These are phyloP conservation scores for Trinectes maculatus DNA, from an alignment of 2,113 vertebrate species.

Conservation along the genomic window DNA sequence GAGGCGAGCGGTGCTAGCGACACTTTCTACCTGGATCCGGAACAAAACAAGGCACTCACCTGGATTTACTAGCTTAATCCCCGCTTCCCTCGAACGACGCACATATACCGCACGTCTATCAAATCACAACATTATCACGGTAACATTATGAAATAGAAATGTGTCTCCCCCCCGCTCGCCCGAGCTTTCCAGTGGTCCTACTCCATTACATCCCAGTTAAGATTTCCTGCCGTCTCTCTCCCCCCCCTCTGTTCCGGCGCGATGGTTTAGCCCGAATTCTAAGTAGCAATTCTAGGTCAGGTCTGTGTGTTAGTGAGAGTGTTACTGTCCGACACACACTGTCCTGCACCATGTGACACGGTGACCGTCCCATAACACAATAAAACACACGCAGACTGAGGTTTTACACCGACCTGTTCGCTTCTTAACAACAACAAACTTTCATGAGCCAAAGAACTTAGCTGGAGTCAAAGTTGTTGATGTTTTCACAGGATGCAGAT, in stretches of 20 bases:
- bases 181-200: conserved; percentile 79
- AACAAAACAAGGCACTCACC: conserved; percentile 66
- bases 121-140: conserved; percentile 78
- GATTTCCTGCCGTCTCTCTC: conserved; percentile 72
- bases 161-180: conserved; percentile 70
- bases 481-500: conserved; percentile 3
- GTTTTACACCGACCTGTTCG: too few relatives aligned
- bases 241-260: conserved; percentile 49
- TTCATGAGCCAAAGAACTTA: too few relatives aligned
- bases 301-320: conserved; percentile 80
- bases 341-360: conserved; percentile 32
- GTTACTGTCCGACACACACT: conserved; percentile 65
- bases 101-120: conserved; percentile 36
- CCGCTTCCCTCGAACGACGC: conserved; percentile 41
- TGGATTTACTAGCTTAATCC: conserved; percentile 53
- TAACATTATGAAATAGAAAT: conserved; percentile 76
- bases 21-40: conserved; percentile 64
- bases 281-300: conserved; percentile 86
- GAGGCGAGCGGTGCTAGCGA: conserved; percentile 71
- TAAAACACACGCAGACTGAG: conserved; percentile 2
- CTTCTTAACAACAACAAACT: too few relatives aligned
- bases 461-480: conserved; percentile 25
- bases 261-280: conserved; percentile 84
- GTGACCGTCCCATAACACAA: neutral
- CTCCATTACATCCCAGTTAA: conserved; percentile 82